Evolutionary conservation across 2,888 invertebrate species (phyloP).

Genomic region (Herminia tarsipennalis): DNA sequence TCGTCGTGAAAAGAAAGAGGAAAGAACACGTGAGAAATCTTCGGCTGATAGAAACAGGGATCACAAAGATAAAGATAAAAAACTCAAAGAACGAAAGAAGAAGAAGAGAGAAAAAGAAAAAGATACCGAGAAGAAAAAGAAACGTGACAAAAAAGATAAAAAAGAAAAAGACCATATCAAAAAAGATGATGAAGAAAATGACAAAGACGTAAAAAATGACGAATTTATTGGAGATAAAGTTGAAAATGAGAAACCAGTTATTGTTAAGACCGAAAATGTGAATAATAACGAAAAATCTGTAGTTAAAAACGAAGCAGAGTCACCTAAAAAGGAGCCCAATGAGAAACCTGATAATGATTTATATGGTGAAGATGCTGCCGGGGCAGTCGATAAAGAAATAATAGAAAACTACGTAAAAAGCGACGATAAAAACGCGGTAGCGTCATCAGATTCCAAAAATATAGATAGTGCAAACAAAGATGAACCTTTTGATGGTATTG

Average conservation of each 20-base stretch:
- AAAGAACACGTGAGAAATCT: slow-evolving; percentile 72
- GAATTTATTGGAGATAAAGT: slow-evolving; percentile 16
- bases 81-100: slow-evolving; percentile 78
- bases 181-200: slow-evolving; percentile 58
- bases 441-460: slow-evolving; percentile 52
- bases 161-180: slow-evolving; percentile 77
- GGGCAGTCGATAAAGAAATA: slow-evolving; percentile 84
- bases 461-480: slow-evolving; percentile 76
- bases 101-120: slow-evolving; percentile 84
- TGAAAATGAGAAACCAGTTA: slow-evolving; percentile 22
- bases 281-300: slow-evolving; percentile 27
- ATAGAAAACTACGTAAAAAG: slow-evolving; percentile 84
- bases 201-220: slow-evolving; percentile 33
- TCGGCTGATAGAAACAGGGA: slow-evolving; percentile 80
- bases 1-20: slow-evolving; percentile 83
- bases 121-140: slow-evolving; percentile 79
- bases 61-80: slow-evolving; percentile 86
- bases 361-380: slow-evolving; percentile 83
- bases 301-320: slow-evolving; percentile 38
- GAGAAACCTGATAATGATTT: slow-evolving; percentile 67
- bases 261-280: slow-evolving; percentile 33
- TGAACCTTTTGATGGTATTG: slow-evolving; percentile 84
- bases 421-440: slow-evolving; percentile 51
- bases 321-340: slow-evolving; percentile 40
- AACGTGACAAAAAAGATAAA: slow-evolving; percentile 84